Evolutionary conservation across 2,797 vertebrate species (phyloP).

Genomic region (Lacerta bilineata): DNA sequence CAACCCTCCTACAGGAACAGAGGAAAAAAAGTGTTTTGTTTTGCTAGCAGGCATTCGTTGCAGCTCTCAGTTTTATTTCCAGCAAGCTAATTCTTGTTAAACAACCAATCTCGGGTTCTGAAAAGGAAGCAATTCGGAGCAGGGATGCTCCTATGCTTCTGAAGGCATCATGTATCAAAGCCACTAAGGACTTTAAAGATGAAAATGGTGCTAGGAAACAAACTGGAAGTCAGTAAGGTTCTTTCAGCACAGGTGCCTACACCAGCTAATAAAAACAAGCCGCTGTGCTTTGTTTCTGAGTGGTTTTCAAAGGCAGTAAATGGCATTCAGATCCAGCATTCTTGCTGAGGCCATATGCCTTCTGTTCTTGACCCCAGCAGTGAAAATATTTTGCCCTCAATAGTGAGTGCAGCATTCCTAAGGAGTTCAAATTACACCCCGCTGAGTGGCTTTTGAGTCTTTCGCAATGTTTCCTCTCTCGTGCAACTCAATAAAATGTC

Average conservation of each 20-base stretch:
- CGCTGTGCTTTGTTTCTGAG: constrained; percentile 23
- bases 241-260: background rate
- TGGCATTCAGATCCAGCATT: constrained; percentile 35
- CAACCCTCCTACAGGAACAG: constrained; percentile 61
- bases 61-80: constrained; percentile 40
- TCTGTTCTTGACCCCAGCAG: constrained; percentile 50
- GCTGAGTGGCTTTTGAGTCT: constrained; percentile 41
- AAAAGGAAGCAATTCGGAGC: background rate
- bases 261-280: constrained; percentile 28
- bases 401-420: constrained; percentile 54
- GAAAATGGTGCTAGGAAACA: background rate
- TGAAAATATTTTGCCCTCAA: constrained; percentile 61
- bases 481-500: constrained; percentile 31
- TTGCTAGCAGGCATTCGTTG: constrained; percentile 22
- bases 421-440: constrained; percentile 47
- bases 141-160: background rate
- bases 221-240: background rate
- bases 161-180: background rate
- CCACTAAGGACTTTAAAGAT: background rate
- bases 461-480: constrained; percentile 30
- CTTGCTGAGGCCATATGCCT: constrained; percentile 23
- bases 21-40: constrained; percentile 15
- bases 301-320: constrained; percentile 43
- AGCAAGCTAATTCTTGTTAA: constrained; percentile 43
- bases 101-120: constrained; percentile 4